Evolutionary conservation across 2,888 invertebrate genomes (phyloP), one percentile per base, ranked within the genome.

Genomic region (Drosophila parthenogenetica): DNA sequence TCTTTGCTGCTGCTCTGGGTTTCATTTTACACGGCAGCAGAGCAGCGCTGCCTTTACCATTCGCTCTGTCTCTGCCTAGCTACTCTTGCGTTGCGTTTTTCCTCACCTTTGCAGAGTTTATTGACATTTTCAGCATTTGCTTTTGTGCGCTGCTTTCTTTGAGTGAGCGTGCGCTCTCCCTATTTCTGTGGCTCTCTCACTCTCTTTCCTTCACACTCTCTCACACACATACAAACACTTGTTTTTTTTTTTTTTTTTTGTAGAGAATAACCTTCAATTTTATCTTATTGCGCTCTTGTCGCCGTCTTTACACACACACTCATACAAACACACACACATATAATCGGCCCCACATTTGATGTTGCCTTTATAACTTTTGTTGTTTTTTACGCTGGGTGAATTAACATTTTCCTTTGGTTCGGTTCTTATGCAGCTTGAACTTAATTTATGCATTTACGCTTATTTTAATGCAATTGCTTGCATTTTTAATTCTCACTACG

Each of bases 21-120:
- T 76, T 76, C 74, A 78, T 73, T 76, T 76, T 78, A 78, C 75
- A 78, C 78, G 78, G 74, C 73, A 60, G 54, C 74, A 68, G 49
- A 72, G 61, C 71, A 51, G 53, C 53, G 57, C 72, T 61, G 77
- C 46, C 59, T 53, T 35, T 65, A 50, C 43, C 37, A 7, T 45
- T 59, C 50, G 14, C 53, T 1, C 69, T 42, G 69, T 54, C 29
- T 29, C 29, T 43, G 62, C 60, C 61, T 68, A 73, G 71, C 67
- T 73, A 77, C 87, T 81, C 84, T 81, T 83, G 81, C 74, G 63
- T 87, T 87, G 82, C 87, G 88, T 87, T 82, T 85, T 80, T 89
- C 89, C 82, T 89, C 89, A 86, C 86, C 86, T 86, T 86, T 82
- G 76, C 82, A 89, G 89, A 88, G 89, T 89, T 88, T 89, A 88